Conservation (phyloP, 1,140 invertebrate species). For the Coelopa frigida region DNA sequence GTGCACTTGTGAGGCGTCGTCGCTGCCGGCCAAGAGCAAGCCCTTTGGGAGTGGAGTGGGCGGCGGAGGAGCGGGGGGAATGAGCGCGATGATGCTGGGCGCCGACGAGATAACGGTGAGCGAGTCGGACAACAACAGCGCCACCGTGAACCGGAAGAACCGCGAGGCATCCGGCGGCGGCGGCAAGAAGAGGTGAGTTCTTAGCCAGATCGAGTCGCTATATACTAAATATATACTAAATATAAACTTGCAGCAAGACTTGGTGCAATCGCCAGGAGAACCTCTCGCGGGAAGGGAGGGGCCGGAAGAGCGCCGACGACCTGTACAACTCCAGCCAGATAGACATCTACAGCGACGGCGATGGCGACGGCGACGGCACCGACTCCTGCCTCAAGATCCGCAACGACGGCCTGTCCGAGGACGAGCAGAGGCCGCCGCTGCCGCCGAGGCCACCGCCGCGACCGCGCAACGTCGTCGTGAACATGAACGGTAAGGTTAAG, state of each 20-base stretch:
- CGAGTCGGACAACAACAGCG: conserved; percentile 42
- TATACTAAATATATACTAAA: too few species aligned
- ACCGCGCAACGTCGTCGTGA: conserved; percentile 23
- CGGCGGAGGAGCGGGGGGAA: not conserved
- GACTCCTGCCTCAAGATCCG: conserved; percentile 6
- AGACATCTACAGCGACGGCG: conserved; percentile 19
- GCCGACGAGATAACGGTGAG: conserved; percentile 41
- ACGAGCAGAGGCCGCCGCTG: conserved; percentile 37
- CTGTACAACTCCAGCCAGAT: conserved; percentile 26
- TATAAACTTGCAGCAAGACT: too few species aligned
- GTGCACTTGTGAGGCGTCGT: conserved; percentile 23
- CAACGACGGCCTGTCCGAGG: too few species aligned
- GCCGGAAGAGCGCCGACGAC: not conserved
- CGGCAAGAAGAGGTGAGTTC: not conserved
- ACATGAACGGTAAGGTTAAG: conserved; percentile 29
- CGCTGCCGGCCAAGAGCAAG: conserved; percentile 8
- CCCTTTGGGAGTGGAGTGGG: not conserved
- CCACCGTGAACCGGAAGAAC: conserved; percentile 38
- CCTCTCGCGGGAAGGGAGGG: too few species aligned
- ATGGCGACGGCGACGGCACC: conserved; percentile 13
- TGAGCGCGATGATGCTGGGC: conserved; percentile 23
- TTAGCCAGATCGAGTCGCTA: too few species aligned
- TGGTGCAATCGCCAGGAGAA: too few species aligned
- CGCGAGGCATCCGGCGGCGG: not conserved
- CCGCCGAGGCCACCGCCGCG: conserved; percentile 40